Evolutionary conservation across 2,888 invertebrate genomes (phyloP).

Genomic region (Graphium colonna): DNA sequence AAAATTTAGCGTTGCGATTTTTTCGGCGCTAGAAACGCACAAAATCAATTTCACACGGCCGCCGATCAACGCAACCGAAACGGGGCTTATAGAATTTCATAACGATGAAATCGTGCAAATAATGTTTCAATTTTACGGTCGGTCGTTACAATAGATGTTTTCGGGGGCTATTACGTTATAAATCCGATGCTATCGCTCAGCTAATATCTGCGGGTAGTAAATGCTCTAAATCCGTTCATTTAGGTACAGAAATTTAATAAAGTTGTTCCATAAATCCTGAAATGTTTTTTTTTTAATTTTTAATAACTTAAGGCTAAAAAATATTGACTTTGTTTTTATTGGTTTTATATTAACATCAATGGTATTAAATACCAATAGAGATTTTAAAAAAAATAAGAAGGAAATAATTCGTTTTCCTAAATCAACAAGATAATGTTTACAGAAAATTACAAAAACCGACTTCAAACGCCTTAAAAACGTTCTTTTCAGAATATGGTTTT

Average conservation of each 20-base stretch:
- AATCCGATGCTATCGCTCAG: slow-evolving; percentile 3
- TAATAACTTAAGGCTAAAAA: too few species aligned
- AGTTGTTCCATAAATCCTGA: background rate
- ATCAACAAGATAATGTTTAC: too few species aligned
- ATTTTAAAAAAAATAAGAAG: background rate
- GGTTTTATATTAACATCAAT: too few species aligned
- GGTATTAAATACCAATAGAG: too few species aligned
- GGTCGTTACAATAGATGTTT: slow-evolving; percentile 10
- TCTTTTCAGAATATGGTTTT: too few species aligned
- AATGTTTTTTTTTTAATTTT: too few species aligned
- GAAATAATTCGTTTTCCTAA: background rate
- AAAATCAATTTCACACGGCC: background rate
- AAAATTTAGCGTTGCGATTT: too few species aligned
- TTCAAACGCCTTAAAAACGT: too few species aligned
- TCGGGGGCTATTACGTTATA: slow-evolving; percentile 5
- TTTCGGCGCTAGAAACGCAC: background rate
- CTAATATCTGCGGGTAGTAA: background rate
- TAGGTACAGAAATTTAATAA: background rate
- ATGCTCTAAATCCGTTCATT: background rate
- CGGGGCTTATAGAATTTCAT: slow-evolving; percentile 11
- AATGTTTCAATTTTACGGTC: slow-evolving; percentile 18
- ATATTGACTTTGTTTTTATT: too few species aligned
- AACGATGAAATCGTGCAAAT: slow-evolving; percentile 15
- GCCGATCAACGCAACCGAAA: slow-evolving; percentile 7
- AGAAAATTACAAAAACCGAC: too few species aligned